Evolutionary conservation across 2,113 vertebrate species (phyloP).

Genomic region (Apaloderma vittatum): DNA sequence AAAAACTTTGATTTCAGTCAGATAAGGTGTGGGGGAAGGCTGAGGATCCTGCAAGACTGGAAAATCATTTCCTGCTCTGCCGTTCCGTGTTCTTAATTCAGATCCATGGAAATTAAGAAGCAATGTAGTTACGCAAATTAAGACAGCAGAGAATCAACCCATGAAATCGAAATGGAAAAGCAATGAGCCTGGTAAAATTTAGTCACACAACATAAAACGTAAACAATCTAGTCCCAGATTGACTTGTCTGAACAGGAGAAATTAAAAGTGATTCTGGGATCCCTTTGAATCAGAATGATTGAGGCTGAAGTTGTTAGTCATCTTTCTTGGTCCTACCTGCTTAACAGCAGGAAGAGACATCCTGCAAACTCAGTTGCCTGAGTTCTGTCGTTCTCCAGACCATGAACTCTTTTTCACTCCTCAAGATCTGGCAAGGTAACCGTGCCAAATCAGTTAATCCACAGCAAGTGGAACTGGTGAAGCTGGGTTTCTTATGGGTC

Average conservation of each 20-base stretch:
- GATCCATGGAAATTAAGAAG: background rate
- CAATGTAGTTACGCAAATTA: background rate
- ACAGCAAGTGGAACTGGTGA: background rate
- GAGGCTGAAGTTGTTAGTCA: background rate
- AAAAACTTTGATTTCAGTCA: background rate
- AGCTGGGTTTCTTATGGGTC: background rate
- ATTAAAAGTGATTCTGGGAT: background rate
- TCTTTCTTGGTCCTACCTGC: background rate
- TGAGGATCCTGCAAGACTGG: background rate
- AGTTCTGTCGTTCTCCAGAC: background rate
- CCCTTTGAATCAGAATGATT: background rate
- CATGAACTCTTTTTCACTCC: background rate
- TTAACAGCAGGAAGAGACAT: background rate
- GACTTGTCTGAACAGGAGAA: background rate
- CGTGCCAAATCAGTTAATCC: background rate
- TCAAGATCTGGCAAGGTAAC: background rate
- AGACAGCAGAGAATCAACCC: background rate
- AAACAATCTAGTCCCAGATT: background rate
- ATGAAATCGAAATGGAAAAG: slow-evolving; percentile 5
- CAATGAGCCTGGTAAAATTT: background rate
- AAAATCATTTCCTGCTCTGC: background rate
- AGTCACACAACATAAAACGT: background rate
- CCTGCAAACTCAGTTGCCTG: background rate
- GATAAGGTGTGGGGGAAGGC: background rate
- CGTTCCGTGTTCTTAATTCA: background rate